phyloP scores from a whole-genome alignment of 2,113 vertebrate genomes.

The Trachemys scripta region DNA sequence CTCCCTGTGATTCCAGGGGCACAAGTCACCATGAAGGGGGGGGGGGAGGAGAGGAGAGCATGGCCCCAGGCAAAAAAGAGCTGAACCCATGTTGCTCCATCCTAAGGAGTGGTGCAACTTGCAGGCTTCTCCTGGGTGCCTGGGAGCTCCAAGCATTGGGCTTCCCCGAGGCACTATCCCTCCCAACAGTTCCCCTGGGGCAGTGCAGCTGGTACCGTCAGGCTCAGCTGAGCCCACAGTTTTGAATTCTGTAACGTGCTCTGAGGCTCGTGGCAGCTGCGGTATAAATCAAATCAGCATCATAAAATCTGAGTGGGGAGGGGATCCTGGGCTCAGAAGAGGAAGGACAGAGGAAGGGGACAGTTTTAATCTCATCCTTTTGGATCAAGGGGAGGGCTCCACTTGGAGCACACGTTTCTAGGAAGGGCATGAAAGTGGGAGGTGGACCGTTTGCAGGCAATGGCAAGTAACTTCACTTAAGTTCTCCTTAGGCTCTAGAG shows the following conservation, averaged over 20 bases:
- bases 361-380: slow-evolving; percentile 17
- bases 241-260: neutral
- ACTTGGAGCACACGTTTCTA: neutral
- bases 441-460: neutral
- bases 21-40: fast-evolving
- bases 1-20: neutral
- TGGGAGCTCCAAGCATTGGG: neutral
- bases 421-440: neutral
- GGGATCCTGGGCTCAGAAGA: neutral
- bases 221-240: neutral
- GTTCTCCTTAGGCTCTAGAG: neutral
- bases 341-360: neutral
- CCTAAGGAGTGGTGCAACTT: neutral
- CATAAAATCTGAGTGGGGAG: neutral
- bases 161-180: neutral
- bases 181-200: neutral
- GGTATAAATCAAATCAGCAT: slow-evolving; percentile 10
- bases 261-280: neutral
- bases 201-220: neutral
- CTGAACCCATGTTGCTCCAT: neutral
- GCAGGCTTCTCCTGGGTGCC: neutral
- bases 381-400: neutral
- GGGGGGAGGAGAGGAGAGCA: neutral
- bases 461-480: neutral
- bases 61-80: neutral